Base-by-base conservation (phyloP, 2,888 invertebrate species). In the Iselma pallidipennis region DNA sequence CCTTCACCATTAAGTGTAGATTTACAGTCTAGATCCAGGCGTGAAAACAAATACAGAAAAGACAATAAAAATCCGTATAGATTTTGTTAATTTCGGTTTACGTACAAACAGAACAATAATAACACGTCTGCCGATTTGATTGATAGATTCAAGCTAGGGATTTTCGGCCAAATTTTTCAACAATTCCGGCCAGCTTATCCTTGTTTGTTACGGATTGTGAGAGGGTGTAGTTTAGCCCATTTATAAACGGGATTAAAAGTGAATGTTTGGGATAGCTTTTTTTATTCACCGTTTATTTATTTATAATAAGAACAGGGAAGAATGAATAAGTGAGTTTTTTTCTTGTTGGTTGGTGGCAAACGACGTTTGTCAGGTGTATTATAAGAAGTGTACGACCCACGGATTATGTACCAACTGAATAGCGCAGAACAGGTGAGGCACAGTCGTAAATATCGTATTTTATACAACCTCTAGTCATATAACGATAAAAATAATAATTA, bases 401-500 rank as follows among this genome's bases (percentile, higher is more conserved):
- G 69, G 69, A 69, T 70, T 69, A 71, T 69, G 66, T 56, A 61
- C 70, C 68, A 67, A 45, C 63, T 71, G 68, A 71, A 69, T 69
- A 71, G 21, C 45, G 74, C 48, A 51, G 61, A 74, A 76, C 76
- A 76, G 76, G 76, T 76, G 76, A 71, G 69, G 71, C 68, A 64
- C 61, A 66, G 66, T 69, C 71, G 67, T 75, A 76, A 76, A 75
- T 73, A 71, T 72, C 55, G 69, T 65, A 69, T 71, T 75, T 76
- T 75, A 74, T 75, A 71, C 65, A 59, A 67, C 64, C 67, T 65
- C 60, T 58, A 68, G 71, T 66, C 68, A 58, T 72, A 69, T 73
- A 71, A 70, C 73, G 73, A 73, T 75, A 73, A 76, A 74, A 74
- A 74, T 74, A 74, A 73, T 74, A 74, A 73, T 74, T 71, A 73